These are phyloP conservation scores for Glaucopsyche alexis DNA, from an alignment of 2,888 invertebrate species.

Conservation along the genomic window DNA sequence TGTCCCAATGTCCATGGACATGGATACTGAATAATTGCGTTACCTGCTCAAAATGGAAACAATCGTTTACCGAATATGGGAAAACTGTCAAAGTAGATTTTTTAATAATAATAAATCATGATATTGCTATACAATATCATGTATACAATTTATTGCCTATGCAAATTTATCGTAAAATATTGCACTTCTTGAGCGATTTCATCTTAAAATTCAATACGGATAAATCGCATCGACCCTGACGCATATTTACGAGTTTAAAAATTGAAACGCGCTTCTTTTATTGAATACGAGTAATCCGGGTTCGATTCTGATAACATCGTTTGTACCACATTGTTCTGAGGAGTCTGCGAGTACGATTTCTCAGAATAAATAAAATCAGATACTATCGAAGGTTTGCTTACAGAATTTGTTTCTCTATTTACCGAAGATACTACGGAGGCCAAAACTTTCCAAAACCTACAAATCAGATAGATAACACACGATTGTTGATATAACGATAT, in stretches of 20 bases:
- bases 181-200: slow-evolving; percentile 9
- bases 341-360: background rate
- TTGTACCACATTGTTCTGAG: background rate
- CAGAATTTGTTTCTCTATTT: slow-evolving; percentile 1
- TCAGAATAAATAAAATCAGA: background rate
- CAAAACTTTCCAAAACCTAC: slow-evolving; percentile 22
- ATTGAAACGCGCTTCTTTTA: background rate
- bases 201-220: slow-evolving; percentile 17
- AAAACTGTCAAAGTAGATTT: background rate
- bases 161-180: slow-evolving; percentile 17
- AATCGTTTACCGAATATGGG: background rate
- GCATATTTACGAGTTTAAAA: slow-evolving; percentile 18
- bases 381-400: background rate
- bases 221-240: background rate
- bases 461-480: background rate
- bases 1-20: background rate
- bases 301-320: background rate
- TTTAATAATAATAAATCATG: slow-evolving; percentile 5
- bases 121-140: too few relatives aligned
- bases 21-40: background rate
- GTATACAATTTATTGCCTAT: background rate
- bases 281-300: slow-evolving; percentile 5
- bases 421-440: slow-evolving; percentile 2
- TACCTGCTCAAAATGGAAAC: background rate
- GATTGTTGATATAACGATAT: slow-evolving; percentile 6